Evolutionary conservation across 2,888 invertebrate species (phyloP).

Genomic region (Dynastes hyllus): DNA sequence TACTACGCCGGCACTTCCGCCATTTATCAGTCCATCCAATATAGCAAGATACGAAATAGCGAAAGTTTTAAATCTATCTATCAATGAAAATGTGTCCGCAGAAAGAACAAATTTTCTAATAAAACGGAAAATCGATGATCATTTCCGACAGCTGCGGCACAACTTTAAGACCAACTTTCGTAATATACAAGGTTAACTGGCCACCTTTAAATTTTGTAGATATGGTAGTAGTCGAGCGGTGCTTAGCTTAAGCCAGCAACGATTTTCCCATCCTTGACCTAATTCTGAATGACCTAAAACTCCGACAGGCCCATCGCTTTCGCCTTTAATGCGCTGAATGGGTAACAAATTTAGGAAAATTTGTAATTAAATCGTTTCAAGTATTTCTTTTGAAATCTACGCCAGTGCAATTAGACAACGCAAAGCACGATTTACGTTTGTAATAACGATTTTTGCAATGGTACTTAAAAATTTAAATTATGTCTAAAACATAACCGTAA

Average conservation of each 20-base stretch:
- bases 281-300: slow-evolving; percentile 24
- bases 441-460: too few relatives aligned
- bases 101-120: slow-evolving; percentile 9
- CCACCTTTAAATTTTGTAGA: slow-evolving; percentile 10
- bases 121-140: slow-evolving; percentile 34
- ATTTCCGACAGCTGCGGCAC: slow-evolving; percentile 38
- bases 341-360: slow-evolving; percentile 11
- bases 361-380: background rate
- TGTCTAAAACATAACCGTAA: too few relatives aligned
- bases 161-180: slow-evolving; percentile 17
- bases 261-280: slow-evolving; percentile 15
- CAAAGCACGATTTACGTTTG: background rate
- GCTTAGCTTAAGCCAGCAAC: background rate
- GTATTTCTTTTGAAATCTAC: background rate
- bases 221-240: background rate
- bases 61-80: slow-evolving; percentile 2
- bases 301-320: background rate
- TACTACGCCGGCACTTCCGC: background rate
- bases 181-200: slow-evolving; percentile 23
- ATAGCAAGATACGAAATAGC: background rate
- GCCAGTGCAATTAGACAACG: background rate
- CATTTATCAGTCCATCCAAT: slow-evolving; percentile 16
- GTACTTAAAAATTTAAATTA: too few relatives aligned
- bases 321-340: background rate
- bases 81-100: background rate